A percentile compares a stretch with the other conserved stretches of the same genome.
Evolutionary conservation across 2,888 invertebrate species (phyloP).

Genomic region (Netelia melanura): DNA sequence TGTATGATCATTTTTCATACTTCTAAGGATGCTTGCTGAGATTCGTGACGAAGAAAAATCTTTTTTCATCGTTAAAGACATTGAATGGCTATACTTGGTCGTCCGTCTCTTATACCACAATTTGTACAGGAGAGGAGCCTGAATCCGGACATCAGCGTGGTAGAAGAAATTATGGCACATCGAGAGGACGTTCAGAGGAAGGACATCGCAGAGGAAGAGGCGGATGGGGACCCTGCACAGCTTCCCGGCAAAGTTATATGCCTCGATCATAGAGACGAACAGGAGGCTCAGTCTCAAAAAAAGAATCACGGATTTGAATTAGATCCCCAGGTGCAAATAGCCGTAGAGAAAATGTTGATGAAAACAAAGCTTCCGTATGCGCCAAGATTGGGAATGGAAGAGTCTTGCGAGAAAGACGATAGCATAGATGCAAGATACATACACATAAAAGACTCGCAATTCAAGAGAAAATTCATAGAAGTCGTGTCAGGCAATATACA

Average conservation of each 20-base stretch:
- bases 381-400: constrained; percentile 64
- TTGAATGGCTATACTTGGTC: neutral
- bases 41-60: neutral
- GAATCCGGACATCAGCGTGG: constrained; percentile 20
- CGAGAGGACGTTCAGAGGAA: neutral
- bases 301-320: constrained; percentile 53
- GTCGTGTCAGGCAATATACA: constrained; percentile 88
- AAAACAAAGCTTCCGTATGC: constrained; percentile 35
- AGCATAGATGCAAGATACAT: constrained; percentile 82
- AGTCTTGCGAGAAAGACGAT: constrained; percentile 52
- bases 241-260: constrained; percentile 86
- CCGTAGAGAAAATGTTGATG: constrained; percentile 60
- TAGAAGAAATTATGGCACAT: constrained; percentile 29
- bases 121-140: constrained; percentile 27
- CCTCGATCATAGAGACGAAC: constrained; percentile 84
- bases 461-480: constrained; percentile 87
- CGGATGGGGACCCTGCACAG: constrained; percentile 84
- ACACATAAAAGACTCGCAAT: constrained; percentile 86
- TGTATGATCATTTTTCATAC: neutral
- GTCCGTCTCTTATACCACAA: neutral
- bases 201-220: constrained; percentile 12
- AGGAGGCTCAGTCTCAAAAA: constrained; percentile 43
- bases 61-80: neutral
- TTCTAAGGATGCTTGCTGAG: neutral
- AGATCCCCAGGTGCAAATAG: constrained; percentile 54